Conservation (phyloP, 2,797 vertebrate species). For the Peromyscus melanophrys region DNA sequence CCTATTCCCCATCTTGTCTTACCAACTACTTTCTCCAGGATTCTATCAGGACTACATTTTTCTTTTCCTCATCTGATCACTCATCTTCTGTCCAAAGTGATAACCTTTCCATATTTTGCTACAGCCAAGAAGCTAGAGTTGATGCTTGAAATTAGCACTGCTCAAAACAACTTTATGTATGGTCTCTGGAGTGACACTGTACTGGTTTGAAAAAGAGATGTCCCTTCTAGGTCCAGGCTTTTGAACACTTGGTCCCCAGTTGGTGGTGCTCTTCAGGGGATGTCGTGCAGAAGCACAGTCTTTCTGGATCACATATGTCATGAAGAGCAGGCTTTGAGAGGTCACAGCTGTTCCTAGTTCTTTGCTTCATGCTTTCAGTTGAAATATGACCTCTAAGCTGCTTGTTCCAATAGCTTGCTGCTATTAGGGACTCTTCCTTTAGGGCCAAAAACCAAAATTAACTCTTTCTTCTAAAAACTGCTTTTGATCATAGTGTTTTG, state of each 20-base stretch:
- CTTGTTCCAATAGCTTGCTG: too few relatives aligned
- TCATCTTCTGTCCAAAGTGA: background rate
- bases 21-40: background rate
- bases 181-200: background rate
- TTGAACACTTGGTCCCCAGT: too few relatives aligned
- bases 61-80: background rate
- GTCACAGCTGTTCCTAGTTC: background rate
- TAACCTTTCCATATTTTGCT: background rate
- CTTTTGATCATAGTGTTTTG: background rate
- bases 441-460: background rate
- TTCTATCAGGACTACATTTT: background rate
- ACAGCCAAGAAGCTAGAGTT: background rate
- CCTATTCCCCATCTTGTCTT: background rate
- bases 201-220: background rate
- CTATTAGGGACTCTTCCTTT: background rate
- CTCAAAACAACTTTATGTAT: background rate
- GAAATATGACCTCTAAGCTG: background rate
- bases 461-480: background rate
- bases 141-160: background rate
- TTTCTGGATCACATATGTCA: background rate
- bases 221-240: background rate
- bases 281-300: accelerated
- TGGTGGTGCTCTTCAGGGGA: too few relatives aligned
- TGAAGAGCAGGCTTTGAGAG: background rate
- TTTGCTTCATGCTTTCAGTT: background rate